Percentiles rank a stretch among this genome's conserved stretches.
Conservation (phyloP, 2,888 invertebrate genomes). For the Shargacucullia verbasci region DNA sequence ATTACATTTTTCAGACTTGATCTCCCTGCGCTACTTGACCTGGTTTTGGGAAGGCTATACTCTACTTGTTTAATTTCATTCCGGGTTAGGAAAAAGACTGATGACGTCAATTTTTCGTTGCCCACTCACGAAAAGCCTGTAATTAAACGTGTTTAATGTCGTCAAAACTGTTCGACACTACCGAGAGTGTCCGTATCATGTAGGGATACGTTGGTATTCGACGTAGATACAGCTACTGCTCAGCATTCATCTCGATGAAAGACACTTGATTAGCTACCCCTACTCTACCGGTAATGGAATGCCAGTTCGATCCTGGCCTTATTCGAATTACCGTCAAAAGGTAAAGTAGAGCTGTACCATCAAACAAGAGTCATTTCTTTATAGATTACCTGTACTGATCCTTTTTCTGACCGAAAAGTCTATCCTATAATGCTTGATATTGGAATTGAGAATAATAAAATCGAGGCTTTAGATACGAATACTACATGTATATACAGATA, state of each 20-base stretch:
- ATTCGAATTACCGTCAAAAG: slow-evolving; percentile 16
- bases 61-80: slow-evolving; percentile 11
- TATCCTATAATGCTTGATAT: not conserved
- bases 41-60: slow-evolving; percentile 7
- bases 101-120: slow-evolving; percentile 6
- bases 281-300: slow-evolving; percentile 34
- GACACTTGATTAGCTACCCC: slow-evolving; percentile 45
- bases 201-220: slow-evolving; percentile 3
- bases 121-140: not conserved
- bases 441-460: no score
- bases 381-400: no score
- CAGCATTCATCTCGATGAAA: slow-evolving; percentile 44
- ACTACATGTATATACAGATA: no score
- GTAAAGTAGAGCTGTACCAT: no score
- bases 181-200: no score
- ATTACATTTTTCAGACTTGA: slow-evolving; percentile 17
- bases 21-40: slow-evolving; percentile 23
- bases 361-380: no score
- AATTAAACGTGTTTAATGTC: no score
- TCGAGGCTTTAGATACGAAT: no score
- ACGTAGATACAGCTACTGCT: slow-evolving; percentile 27
- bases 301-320: slow-evolving; percentile 30
- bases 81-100: slow-evolving; percentile 1
- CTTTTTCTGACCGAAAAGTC: not conserved
- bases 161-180: not conserved